These are phyloP conservation scores for Falco punctatus DNA, from an alignment of 2,113 vertebrate species.

Conservation along the genomic window DNA sequence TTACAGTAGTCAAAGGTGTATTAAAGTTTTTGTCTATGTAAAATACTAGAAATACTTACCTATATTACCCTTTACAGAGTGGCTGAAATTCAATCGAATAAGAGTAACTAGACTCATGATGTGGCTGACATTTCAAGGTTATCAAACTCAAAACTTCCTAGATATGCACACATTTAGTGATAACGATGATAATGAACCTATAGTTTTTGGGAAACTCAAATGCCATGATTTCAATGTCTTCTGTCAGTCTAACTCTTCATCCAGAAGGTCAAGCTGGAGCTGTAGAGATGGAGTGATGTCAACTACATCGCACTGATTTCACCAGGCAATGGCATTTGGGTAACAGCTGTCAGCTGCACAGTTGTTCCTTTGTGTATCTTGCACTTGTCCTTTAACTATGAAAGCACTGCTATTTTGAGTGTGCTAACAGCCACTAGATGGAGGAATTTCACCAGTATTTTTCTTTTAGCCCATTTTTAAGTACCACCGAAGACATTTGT, in stretches of 20 bases:
- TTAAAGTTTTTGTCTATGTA: not conserved
- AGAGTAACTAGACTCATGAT: not conserved
- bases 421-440: constrained; percentile 68
- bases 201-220: not conserved
- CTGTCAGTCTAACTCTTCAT: not conserved
- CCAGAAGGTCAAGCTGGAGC: not conserved
- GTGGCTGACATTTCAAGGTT: not conserved
- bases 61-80: not conserved
- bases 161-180: not conserved
- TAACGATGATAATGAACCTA: not conserved
- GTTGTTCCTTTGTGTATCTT: accelerated
- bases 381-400: accelerated
- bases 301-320: accelerated
- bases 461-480: not conserved
- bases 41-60: not conserved
- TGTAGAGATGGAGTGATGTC: not conserved
- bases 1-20: not conserved
- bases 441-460: constrained; percentile 45
- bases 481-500: not conserved
- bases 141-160: not conserved
- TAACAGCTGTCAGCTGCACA: not conserved
- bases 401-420: not conserved
- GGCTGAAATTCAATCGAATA: not conserved
- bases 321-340: not conserved
- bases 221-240: not conserved